These are phyloP conservation scores for Novumbra hubbsi DNA, from an alignment of 2,797 vertebrate genomes.

Conservation along the genomic window DNA sequence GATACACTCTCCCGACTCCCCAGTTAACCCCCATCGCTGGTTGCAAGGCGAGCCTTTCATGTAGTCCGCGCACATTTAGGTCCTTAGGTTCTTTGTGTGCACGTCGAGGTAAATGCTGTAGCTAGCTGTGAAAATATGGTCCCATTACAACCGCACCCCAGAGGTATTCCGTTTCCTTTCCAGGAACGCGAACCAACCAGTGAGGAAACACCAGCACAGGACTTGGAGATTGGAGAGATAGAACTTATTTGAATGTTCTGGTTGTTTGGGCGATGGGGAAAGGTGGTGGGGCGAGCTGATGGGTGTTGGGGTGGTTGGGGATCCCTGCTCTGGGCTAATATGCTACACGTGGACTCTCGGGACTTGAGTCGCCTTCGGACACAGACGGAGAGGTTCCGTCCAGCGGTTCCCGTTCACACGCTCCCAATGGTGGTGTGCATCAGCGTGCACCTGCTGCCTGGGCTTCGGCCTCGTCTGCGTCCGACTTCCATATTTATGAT, in stretches of 20 bases:
- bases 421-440: conserved; percentile 13
- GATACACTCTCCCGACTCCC: conserved; percentile 68
- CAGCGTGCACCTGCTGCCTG: conserved; percentile 26
- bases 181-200: conserved; percentile 24
- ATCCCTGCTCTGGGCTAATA: neutral
- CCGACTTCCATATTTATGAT: conserved; percentile 6
- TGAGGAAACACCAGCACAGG: conserved; percentile 18
- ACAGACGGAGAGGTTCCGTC: conserved; percentile 1
- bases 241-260: neutral
- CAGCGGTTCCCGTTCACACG: conserved; percentile 11
- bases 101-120: conserved; percentile 59
- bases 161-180: conserved; percentile 42
- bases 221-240: conserved; percentile 23
- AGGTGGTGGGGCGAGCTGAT: neutral
- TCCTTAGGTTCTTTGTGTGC: conserved; percentile 72
- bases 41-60: conserved; percentile 73
- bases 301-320: neutral
- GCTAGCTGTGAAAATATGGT: conserved; percentile 67
- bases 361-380: neutral
- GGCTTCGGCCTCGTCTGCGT: conserved; percentile 9
- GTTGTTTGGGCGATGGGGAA: neutral
- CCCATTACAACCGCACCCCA: conserved; percentile 58
- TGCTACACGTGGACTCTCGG: conserved; percentile 2
- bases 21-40: conserved; percentile 74
- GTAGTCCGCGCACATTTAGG: conserved; percentile 69